Conservation (phyloP, 2,888 invertebrate species). For the Zonitis immaculata region DNA sequence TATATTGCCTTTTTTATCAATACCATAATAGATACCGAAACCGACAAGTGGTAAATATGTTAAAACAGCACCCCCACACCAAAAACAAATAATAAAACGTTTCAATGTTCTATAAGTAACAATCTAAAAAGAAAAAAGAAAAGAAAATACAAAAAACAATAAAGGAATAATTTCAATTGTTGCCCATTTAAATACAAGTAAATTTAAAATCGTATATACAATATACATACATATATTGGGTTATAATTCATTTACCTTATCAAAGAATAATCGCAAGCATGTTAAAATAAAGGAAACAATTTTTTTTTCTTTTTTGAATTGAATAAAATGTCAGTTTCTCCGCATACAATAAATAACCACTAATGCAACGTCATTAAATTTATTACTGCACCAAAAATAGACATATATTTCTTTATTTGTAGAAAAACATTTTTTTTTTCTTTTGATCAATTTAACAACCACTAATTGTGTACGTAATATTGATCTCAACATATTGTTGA, state of each 20-base stretch:
- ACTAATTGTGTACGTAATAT: no score
- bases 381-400: slow-evolving; percentile 4
- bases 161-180: not conserved
- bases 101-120: slow-evolving; percentile 75
- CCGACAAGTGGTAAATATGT: slow-evolving; percentile 73
- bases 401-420: not conserved
- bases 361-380: slow-evolving; percentile 8
- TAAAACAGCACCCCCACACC: slow-evolving; percentile 64
- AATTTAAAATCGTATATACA: slow-evolving; percentile 2
- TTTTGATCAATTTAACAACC: not conserved
- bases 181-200: not conserved
- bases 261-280: not conserved
- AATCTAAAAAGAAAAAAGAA: slow-evolving; percentile 58
- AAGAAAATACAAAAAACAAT: slow-evolving; percentile 15
- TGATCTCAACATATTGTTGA: not conserved
- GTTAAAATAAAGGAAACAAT: not conserved
- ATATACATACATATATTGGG: no score
- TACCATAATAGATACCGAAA: slow-evolving; percentile 67
- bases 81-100: slow-evolving; percentile 63
- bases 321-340: not conserved
- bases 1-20: slow-evolving; percentile 30
- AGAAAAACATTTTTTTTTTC: not conserved
- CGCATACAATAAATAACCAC: slow-evolving; percentile 2
- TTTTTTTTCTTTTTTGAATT: not conserved
- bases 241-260: not conserved